Percentiles rank a stretch among this genome's conserved stretches.
Conservation (phyloP, 2,113 vertebrate genomes). For the Myotis davidii region DNA sequence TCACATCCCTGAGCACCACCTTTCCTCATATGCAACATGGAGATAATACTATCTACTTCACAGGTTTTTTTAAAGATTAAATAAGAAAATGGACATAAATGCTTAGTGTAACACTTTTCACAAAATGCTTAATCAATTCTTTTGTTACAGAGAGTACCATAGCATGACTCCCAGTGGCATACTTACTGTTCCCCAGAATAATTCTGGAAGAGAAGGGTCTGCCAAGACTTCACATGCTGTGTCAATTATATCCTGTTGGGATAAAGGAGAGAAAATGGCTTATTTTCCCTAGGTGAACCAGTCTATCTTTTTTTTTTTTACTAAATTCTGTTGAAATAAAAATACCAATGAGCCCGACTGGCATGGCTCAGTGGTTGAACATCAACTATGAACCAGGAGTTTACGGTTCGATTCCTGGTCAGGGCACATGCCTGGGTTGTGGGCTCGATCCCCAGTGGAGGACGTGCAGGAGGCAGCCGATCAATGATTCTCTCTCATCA, state of each 20-base stretch:
- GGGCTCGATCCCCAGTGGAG: no score
- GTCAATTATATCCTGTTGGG: constrained; percentile 91
- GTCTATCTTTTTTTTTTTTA: background rate
- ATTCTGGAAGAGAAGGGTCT: constrained; percentile 93
- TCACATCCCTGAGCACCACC: background rate
- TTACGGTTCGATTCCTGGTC: no score
- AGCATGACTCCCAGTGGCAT: background rate
- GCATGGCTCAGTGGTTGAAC: no score
- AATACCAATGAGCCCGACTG: background rate
- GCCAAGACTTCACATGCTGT: constrained; percentile 95
- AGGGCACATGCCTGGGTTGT: no score
- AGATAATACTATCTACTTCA: background rate
- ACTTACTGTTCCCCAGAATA: constrained; percentile 98
- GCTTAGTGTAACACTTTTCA: background rate
- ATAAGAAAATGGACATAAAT: background rate
- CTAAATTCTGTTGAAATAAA: constrained; percentile 21
- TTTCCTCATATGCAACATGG: background rate
- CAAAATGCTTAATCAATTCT: background rate
- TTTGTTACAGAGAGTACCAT: background rate
- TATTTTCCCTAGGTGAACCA: background rate
- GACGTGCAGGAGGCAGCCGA: no score
- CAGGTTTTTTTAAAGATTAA: background rate
- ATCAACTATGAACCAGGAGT: no score
- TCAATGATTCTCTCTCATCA: no score
- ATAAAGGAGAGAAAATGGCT: background rate